Base-by-base conservation (phyloP, 2,797 vertebrate genomes). In the Dendrocincla fuliginosa region DNA sequence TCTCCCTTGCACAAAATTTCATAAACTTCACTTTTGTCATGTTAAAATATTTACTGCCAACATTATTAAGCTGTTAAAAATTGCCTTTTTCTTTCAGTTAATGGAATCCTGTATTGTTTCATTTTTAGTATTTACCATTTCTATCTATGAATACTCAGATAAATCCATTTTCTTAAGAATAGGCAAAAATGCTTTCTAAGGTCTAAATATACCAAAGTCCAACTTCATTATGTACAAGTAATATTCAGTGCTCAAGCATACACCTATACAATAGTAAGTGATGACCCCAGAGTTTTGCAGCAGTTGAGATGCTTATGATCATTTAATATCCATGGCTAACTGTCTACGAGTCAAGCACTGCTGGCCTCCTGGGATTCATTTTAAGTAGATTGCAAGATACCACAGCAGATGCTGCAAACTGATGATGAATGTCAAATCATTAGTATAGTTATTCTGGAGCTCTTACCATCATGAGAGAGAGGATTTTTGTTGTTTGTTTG, bases 251-350 rank as follows among this genome's bases (percentile, higher is more conserved):
- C 27, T 82, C 0, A 0, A 65, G 64, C 30, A 81, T 44, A 28
- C 13, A 84, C 42, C 33, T 92, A 39, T 70, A 87, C 55, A 61
- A 47, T 28, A 59, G 18, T 9, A 87, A 83, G 60, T 3, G 4
- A 35, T 60, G 71, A 87, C 60, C 78, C 55, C 46, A 52, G 56
- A 65, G 18, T 74, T 90, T 64, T 78, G 25, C 22, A 70, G 16
- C n/a, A 42, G 44, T 0, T 3, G 23, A 57, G 75, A 67, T 39
- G 42, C 59, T 97, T 78, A 74, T 50, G 47, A 80, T 57, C 53
- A 35, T 96, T 97, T 95, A 79, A 90, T 82, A 90, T 83, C 61
- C 50, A 69, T 47, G 35, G 61, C 39, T 82, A 92, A 69, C 41
- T 84, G 28, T 73, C 86, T 64, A 33, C 77, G 49, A 89, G 74